Conservation (phyloP, 2,797 vertebrate genomes). For the Parauchenoglanis punctatus region DNA sequence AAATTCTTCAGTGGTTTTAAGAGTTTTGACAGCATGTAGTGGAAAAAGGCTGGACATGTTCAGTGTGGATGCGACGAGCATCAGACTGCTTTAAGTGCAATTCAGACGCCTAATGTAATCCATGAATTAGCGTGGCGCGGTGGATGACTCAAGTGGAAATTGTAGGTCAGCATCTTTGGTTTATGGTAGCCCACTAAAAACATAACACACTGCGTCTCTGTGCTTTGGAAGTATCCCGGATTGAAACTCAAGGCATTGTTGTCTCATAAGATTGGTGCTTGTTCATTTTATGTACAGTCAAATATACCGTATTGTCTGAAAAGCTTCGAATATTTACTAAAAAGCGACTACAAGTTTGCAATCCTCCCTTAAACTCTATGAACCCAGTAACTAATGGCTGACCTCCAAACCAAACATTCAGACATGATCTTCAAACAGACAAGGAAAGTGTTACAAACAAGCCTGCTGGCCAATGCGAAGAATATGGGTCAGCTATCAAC, state of each 20-base stretch:
- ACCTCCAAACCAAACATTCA: slow-evolving; percentile 56
- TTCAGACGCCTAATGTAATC: slow-evolving; percentile 32
- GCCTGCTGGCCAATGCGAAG: slow-evolving; percentile 38
- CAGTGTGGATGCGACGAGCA: not conserved
- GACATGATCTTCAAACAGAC: slow-evolving; percentile 57
- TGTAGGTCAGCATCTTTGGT: slow-evolving; percentile 55
- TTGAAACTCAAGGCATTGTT: not conserved
- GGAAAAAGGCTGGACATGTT: slow-evolving; percentile 9
- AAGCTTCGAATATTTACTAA: not conserved
- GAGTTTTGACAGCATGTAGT: not conserved
- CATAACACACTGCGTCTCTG: slow-evolving; percentile 22
- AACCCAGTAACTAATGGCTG: slow-evolving; percentile 36
- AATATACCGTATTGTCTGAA: not conserved
- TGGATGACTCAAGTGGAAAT: slow-evolving; percentile 67
- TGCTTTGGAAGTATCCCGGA: not conserved
- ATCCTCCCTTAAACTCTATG: slow-evolving; percentile 38
- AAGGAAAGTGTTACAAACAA: slow-evolving; percentile 53
- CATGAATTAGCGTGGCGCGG: slow-evolving; percentile 51
- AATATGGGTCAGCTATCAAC: slow-evolving; percentile 50
- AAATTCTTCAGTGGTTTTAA: not conserved
- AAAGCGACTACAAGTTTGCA: slow-evolving; percentile 26
- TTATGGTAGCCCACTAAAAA: slow-evolving; percentile 40
- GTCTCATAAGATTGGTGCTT: not conserved
- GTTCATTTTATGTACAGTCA: not conserved
- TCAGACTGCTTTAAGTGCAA: slow-evolving; percentile 14